Evolutionary conservation across 2,888 invertebrate species (phyloP).

Genomic region (Rambutsinella grinnellia): DNA sequence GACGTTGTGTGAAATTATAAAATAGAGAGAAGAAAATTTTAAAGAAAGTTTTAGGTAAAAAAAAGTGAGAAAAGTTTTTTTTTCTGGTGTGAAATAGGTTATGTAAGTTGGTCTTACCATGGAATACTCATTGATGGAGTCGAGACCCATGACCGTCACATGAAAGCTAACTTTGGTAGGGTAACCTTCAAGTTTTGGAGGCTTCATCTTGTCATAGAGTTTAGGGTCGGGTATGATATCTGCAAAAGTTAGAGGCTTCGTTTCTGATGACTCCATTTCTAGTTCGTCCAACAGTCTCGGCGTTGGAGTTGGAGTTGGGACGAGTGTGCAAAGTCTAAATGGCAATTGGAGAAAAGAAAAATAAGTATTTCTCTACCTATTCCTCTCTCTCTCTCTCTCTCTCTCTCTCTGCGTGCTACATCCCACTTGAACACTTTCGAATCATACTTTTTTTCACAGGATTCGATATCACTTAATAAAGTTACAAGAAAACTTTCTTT

Average conservation of each 20-base stretch:
- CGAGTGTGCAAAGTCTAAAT: conserved; percentile 32
- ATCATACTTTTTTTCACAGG: too few relatives aligned
- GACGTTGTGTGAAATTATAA: conserved; percentile 21
- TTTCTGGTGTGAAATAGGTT: too few relatives aligned
- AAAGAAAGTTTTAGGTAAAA: not conserved
- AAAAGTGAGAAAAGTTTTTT: not conserved
- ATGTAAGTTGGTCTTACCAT: too few relatives aligned
- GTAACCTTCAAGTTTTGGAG: conserved; percentile 87
- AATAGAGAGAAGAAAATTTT: not conserved
- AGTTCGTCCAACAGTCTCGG: conserved; percentile 43
- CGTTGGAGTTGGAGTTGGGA: conserved; percentile 49
- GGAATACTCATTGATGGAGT: conserved; percentile 96
- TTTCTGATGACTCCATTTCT: conserved; percentile 40
- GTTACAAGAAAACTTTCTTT: too few relatives aligned
- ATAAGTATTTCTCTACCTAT: conserved; percentile 3
- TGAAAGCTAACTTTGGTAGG: conserved; percentile 92
- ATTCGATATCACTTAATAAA: too few relatives aligned
- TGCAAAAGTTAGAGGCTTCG: conserved; percentile 54
- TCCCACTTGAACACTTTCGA: too few relatives aligned
- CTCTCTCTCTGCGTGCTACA: too few relatives aligned
- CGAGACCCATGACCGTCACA: conserved; percentile 89
- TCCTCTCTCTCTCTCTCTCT: not conserved
- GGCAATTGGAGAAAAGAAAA: not conserved
- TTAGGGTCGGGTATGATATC: conserved; percentile 74
- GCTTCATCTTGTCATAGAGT: conserved; percentile 89